Evolutionary conservation across 2,113 vertebrate species (phyloP), one percentile per base, ranked within the genome.

Genomic region (Syrrhaptes paradoxus): DNA sequence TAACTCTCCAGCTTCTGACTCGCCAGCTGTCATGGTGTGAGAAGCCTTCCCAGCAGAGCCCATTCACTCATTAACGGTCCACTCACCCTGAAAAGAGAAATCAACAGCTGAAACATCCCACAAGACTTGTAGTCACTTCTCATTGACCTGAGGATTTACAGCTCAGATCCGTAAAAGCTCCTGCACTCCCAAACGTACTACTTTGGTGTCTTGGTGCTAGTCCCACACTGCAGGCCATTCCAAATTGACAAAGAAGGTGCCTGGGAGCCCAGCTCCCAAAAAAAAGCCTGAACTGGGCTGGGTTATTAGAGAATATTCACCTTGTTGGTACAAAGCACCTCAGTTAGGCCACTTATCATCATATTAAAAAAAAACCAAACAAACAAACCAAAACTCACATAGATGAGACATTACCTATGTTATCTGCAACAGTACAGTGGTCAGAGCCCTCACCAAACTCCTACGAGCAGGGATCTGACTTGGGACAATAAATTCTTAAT

Each of bases 11-110:
- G 97, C 84, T 41, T 94, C 63, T 13, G 97, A 91, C 49, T 97
- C 84, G 36, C 97, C 97, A 22, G 97, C 91, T 36, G 97, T 97
- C 99, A 99, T 99, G 96, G 88, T 88, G 94, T 93, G 61, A 91
- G 67, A 94, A 73, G 92, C 41, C 36, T 95, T 95, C 49, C 48
- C 96, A 61, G 77, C 59, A 67, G 97, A 97, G 70, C 68, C 95
- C 97, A 98, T 97, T 75, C 24, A 66, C 73, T 85, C 83, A 72
- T 80, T 38, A 92, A 87, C 67, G 41, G 15, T 45, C 13, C 16
- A 32, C 28, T 61, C 75, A 59, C 75, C 66, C 96, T 97, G 81
- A 63, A 85, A 93, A 96, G 66, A 96, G 26, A 96, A 92, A 91
- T 32, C 10, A 38, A 62, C 34, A 94, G 78, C 45, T 96, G 78